Conservation (phyloP, 35 echinoderm and acorn worm species). For the Stichopus chloronotus region DNA sequence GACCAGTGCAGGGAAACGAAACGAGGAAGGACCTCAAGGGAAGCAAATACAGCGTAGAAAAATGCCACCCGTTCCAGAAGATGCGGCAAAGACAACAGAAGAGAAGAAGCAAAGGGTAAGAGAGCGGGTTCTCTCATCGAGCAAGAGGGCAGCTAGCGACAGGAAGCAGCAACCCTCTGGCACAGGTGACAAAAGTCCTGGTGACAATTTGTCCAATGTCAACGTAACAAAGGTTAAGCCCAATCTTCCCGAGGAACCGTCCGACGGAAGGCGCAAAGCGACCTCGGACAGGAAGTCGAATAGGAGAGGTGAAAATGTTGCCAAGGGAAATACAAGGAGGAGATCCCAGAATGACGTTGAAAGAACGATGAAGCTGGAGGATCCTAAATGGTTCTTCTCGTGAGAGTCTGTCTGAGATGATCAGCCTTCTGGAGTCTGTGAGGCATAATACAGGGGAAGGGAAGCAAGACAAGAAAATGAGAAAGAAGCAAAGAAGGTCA, state of each 20-base stretch:
- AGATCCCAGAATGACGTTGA: background rate
- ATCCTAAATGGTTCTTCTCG: background rate
- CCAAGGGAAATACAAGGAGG: background rate
- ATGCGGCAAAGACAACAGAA: background rate
- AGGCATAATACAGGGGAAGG: background rate
- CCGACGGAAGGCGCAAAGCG: background rate
- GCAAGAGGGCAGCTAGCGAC: background rate
- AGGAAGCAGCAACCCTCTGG: background rate
- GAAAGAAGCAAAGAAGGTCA: slow-evolving; percentile 37
- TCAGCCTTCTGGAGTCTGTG: slow-evolving; percentile 62
- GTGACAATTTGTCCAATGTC: background rate
- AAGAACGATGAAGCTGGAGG: background rate
- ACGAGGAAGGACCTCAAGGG: background rate
- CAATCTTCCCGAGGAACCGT: background rate
- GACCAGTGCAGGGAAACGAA: background rate
- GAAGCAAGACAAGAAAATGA: slow-evolving; percentile 38
- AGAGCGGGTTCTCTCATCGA: background rate
- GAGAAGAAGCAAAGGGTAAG: slow-evolving; percentile 42
- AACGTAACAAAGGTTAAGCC: background rate
- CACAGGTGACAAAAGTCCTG: background rate
- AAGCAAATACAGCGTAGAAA: background rate
- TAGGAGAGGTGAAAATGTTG: background rate
- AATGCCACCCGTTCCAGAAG: background rate
- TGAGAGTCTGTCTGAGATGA: slow-evolving; percentile 67
- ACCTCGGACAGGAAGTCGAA: background rate